Evolutionary conservation across 1,140 invertebrate species (phyloP).

Genomic region (Drosophila arizonae): DNA sequence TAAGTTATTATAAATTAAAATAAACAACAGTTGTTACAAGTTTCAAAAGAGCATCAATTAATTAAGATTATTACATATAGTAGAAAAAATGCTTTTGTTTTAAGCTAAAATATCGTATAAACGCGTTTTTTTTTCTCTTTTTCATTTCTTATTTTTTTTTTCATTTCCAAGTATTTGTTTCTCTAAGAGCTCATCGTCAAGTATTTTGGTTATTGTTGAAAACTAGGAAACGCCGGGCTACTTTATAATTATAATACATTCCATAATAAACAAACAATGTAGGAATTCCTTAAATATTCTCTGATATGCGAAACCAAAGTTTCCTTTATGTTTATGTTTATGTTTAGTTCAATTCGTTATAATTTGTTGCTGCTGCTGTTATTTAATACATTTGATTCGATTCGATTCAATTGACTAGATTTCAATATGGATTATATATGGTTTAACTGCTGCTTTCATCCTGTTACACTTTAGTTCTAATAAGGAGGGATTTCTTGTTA

Average conservation of each 20-base stretch:
- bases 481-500: slow-evolving; percentile 55
- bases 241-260: slow-evolving; percentile 74
- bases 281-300: slow-evolving; percentile 57
- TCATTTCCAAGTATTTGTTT: slow-evolving; percentile 19
- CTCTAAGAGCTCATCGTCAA: slow-evolving; percentile 55
- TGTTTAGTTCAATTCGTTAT: slow-evolving; percentile 31
- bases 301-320: slow-evolving; percentile 74
- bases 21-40: slow-evolving; percentile 73
- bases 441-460: slow-evolving; percentile 47
- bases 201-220: slow-evolving; percentile 44
- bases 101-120: slow-evolving; percentile 60
- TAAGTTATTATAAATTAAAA: slow-evolving; percentile 74
- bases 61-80: slow-evolving; percentile 53
- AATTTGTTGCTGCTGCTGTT: slow-evolving; percentile 32
- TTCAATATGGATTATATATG: slow-evolving; percentile 59
- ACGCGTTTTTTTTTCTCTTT: slow-evolving; percentile 10
- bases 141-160: background rate
- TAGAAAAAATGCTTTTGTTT: slow-evolving; percentile 45
- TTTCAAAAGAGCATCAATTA: slow-evolving; percentile 56
- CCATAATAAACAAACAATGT: slow-evolving; percentile 50
- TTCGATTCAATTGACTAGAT: slow-evolving; percentile 81
- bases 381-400: slow-evolving; percentile 74
- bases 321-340: slow-evolving; percentile 31
- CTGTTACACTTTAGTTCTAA: slow-evolving; percentile 45
- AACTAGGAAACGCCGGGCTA: slow-evolving; percentile 47